Conservation (phyloP, 2,888 invertebrate genomes). For the Chrysina gloriosa region DNA sequence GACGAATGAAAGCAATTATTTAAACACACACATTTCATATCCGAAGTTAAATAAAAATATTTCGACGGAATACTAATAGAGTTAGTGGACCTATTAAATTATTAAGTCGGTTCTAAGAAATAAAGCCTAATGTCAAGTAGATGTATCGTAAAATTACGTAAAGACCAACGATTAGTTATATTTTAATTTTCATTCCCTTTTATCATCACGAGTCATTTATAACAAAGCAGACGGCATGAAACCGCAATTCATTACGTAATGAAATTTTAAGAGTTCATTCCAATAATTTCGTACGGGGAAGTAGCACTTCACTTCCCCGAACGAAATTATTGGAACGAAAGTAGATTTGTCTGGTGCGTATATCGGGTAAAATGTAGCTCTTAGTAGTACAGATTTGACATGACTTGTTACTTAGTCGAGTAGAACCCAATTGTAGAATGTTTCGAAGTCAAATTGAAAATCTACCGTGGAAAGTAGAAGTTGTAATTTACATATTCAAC, state of each 20-base stretch:
- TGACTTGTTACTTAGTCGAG: neutral
- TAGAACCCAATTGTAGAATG: neutral
- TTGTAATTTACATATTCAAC: no score
- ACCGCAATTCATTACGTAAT: no score
- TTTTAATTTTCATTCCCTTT: neutral
- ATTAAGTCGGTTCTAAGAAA: neutral
- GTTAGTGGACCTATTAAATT: neutral
- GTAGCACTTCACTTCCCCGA: no score
- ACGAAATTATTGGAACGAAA: neutral
- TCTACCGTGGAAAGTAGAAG: no score
- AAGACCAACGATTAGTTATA: neutral
- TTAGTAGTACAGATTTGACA: neutral
- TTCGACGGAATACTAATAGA: constrained; percentile 5
- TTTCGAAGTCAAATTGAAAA: no score
- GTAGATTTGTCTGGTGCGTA: neutral
- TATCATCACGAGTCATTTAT: no score
- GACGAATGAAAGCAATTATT: constrained; percentile 27
- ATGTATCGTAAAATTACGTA: neutral
- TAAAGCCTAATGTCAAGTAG: neutral
- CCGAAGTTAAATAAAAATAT: neutral
- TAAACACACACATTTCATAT: neutral
- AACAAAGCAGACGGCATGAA: no score
- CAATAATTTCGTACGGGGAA: neutral
- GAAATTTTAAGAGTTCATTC: neutral
- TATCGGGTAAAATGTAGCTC: neutral